Conservation (phyloP, 2,113 vertebrate genomes). For the Geococcyx californianus region DNA sequence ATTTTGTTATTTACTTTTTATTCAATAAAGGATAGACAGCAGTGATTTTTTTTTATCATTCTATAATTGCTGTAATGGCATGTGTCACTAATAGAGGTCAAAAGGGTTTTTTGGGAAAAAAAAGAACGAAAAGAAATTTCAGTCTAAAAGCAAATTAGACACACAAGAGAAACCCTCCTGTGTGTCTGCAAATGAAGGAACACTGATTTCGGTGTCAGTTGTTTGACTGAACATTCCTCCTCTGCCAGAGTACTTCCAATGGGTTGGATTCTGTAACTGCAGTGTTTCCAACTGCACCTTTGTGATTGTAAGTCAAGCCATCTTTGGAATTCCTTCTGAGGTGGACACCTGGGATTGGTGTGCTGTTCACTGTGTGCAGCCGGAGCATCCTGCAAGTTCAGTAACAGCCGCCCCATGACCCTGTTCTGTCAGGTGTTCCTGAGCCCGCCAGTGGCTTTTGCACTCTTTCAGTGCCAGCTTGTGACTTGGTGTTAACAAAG, state of each 20-base stretch:
- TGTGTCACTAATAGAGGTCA: not conserved
- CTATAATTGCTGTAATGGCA: not conserved
- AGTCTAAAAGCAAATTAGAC: not conserved
- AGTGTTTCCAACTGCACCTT: constrained; percentile 22
- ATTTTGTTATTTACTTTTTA: not conserved
- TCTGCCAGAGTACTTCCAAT: constrained; percentile 29
- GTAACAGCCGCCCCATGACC: not conserved
- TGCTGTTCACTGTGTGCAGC: not conserved
- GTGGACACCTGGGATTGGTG: not conserved
- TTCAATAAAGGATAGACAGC: not conserved
- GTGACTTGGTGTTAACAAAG: not conserved
- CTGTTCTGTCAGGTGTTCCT: not conserved
- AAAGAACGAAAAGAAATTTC: not conserved
- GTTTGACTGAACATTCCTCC: constrained; percentile 44
- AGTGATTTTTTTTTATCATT: not conserved
- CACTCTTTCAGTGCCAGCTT: not conserved
- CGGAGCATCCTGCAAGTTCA: not conserved
- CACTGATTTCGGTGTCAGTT: not conserved
- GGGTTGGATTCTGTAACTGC: constrained; percentile 44
- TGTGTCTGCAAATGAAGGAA: not conserved
- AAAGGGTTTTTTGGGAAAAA: not conserved
- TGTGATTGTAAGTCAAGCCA: constrained; percentile 37
- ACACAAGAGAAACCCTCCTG: not conserved
- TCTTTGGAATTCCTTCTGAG: constrained; percentile 18
- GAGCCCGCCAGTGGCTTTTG: not conserved